Evolutionary conservation across 2,797 vertebrate species (phyloP), one percentile per base, ranked within the genome.

Genomic region (Chiloscyllium punctatum): DNA sequence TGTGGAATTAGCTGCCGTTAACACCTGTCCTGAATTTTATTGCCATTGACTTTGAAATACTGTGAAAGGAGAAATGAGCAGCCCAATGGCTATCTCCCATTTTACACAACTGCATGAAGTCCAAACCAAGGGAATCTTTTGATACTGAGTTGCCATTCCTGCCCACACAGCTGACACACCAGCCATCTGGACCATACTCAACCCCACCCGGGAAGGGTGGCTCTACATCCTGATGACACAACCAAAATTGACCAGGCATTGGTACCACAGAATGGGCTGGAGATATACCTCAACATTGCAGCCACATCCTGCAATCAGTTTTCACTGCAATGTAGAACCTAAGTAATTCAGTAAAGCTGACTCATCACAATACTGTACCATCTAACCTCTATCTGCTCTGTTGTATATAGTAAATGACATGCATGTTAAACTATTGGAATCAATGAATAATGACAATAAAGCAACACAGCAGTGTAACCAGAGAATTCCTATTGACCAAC

Each of bases 221-320:
- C 16, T 33, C 53, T 42, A 69, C 68, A 66, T 62, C 25, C 37
- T 92, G 90, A 68, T 92, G 90, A 23, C n/a, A 92, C 33, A 92
- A 69, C 62, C 62, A 90, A 62, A 66, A 62, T 90, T 57, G 53
- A 33, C 51, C 87, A 92, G 16, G 33, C 90, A 68, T 92, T 92
- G 66, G 37, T 21, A 37, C 66, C 68, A n/a, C 90, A 92, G 62
- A 69, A n/a, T 69, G 90, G 62, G n/a, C 18, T 92, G 62, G 16
- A 21, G 68, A 37, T 92, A 68, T 66, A 68, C 62, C 62, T 92
- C 62, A 42, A 37, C 62, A 68, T 42, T 21, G 9, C 21, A 18
- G 87, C 90, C 90, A 92, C 90, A 92, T 92, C 90, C 90, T 92
- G 90, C n/a, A 92, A 91, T 69, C 62, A 69, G n/a, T 66, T 66